Percentiles rank a stretch among this genome's conserved stretches.
These are phyloP conservation scores for Melanotaenia boesemani DNA, from an alignment of 2,797 vertebrate species.

Conservation along the genomic window DNA sequence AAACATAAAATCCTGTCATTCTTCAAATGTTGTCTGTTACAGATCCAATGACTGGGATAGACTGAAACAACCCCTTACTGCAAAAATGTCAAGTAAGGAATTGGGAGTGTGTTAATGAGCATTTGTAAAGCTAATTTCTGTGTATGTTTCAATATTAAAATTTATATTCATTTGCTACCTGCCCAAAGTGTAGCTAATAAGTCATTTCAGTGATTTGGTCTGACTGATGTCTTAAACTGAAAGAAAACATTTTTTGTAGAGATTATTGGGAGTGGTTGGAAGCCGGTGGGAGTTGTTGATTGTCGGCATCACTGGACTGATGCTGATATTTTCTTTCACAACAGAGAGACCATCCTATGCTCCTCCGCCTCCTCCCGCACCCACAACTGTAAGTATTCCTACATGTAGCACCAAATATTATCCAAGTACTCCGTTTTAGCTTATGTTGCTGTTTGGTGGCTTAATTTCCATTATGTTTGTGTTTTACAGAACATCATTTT, in stretches of 20 bases:
- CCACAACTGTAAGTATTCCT: slow-evolving; percentile 93
- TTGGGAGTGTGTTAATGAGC: slow-evolving; percentile 15
- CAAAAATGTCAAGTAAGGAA: slow-evolving; percentile 98
- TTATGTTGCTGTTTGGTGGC: neutral
- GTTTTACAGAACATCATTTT: slow-evolving; percentile 7
- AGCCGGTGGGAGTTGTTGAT: neutral
- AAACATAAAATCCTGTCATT: neutral
- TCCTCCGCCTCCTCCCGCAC: slow-evolving; percentile 96
- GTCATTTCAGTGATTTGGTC: too few species aligned
- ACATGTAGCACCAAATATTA: neutral
- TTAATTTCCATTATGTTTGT: neutral
- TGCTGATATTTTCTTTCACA: slow-evolving; percentile 44
- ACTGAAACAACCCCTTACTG: slow-evolving; percentile 72
- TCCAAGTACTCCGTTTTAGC: neutral
- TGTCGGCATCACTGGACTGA: neutral
- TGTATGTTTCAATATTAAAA: too few species aligned
- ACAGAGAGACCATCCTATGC: slow-evolving; percentile 98
- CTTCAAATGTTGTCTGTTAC: slow-evolving; percentile 62
- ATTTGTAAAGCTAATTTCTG: neutral
- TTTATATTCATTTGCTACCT: neutral
- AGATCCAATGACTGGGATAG: slow-evolving; percentile 69
- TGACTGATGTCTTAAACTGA: neutral
- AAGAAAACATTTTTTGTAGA: neutral
- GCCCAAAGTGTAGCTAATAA: too few species aligned
- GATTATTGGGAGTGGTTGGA: neutral